Evolutionary conservation across 2,797 vertebrate species (phyloP), one percentile per base, ranked within the genome.

Genomic region (Neosilurus mollespiculum): DNA sequence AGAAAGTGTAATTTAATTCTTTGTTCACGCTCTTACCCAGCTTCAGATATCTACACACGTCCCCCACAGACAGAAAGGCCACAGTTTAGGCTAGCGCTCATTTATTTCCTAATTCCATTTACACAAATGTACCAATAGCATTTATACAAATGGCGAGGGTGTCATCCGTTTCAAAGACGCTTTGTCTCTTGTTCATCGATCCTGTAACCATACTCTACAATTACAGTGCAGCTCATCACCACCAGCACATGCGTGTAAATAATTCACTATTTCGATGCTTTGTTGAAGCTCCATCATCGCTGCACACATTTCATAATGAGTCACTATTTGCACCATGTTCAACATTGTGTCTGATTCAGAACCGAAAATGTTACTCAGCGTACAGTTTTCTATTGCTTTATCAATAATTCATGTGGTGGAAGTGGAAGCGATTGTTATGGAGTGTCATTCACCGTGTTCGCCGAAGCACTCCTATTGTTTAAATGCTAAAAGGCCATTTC

Each of bases 251-350:
- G 37, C 26, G 3, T 37, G 51, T 87, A 87, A 87, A 89, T 89
- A 87, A 87, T 87, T 89, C 87, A 86, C 85, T 69, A 83, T 83
- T 85, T 81, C 85, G 65, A 58, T 84, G 86, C 80, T 85, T 87
- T 86, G 81, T 84, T 85, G 83, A 83, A 89, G 87, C 83, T 79
- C 64, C 84, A 86, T 83, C 80, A 81, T 85, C 78, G 22, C 59
- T 82, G 84, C 75, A 72, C 86, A 85, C 82, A 86, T 84, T 86
- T 75, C 34, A 86, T 65, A 73, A 43, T 87, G 83, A 89, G 79
- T 88, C 85, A 86, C 59, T 62, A 71, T 81, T 86, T 82, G 84
- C 83, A 83, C 83, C 73, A 67, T 84, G 82, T 86, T 87, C 80
- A 67, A 81, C 73, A 81, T 80, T 81, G 73, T 22, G 37, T 85